These are phyloP conservation scores for Cydia strobilella DNA, from an alignment of 1,140 invertebrate genomes.

Conservation along the genomic window DNA sequence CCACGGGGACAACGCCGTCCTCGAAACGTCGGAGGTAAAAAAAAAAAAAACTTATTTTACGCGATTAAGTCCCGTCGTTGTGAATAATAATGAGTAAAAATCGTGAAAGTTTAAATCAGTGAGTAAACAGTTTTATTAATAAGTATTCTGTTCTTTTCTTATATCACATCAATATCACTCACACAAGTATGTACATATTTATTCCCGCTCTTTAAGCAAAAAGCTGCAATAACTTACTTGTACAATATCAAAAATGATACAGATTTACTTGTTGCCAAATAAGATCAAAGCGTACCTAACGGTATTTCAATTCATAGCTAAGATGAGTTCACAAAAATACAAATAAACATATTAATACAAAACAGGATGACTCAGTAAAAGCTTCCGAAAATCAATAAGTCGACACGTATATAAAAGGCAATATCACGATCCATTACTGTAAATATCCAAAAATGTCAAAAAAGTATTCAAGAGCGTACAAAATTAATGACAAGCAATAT, in stretches of 20 bases:
- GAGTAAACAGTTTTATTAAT: too few species aligned
- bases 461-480: slow-evolving; percentile 8
- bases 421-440: slow-evolving; percentile 16
- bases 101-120: too few species aligned
- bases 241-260: neutral
- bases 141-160: too few species aligned
- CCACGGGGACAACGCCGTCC: too few species aligned
- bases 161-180: too few species aligned
- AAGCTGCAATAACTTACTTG: neutral
- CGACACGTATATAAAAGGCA: neutral
- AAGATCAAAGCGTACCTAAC: neutral
- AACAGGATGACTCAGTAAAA: neutral
- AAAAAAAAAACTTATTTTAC: too few species aligned
- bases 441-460: neutral
- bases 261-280: neutral
- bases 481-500: neutral
- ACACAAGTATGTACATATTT: too few species aligned
- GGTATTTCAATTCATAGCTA: neutral
- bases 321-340: neutral
- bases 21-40: too few species aligned
- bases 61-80: too few species aligned
- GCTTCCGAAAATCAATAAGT: slow-evolving; percentile 2
- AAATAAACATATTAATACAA: slow-evolving; percentile 11
- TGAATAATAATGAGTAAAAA: too few species aligned
- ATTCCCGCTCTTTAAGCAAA: too few species aligned